Evolutionary conservation across 2,113 vertebrate species (phyloP), one percentile per base, ranked within the genome.

Genomic region (Dunckerocampus dactyliophorus): DNA sequence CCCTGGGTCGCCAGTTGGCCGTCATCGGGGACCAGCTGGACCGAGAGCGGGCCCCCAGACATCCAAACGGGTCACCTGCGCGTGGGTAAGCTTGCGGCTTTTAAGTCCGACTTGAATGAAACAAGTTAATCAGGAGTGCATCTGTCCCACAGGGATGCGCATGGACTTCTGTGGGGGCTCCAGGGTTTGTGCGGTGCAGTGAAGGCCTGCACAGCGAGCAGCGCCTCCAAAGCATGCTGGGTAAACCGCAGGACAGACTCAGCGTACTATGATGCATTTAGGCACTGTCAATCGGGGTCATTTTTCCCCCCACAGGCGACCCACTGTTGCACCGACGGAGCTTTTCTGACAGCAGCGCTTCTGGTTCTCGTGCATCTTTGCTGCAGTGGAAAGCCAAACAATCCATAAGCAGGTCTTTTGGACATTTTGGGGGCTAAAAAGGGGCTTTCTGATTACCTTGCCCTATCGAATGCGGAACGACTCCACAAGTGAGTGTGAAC

Each of bases 11-110:
- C 5, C 93, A 92, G 76, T 86, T 96, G 85, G 94, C 94, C 45
- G 64, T 75, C 16, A 95, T 95, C 0, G 95, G 94, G 13, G 95
- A 98, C 13, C 90, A 94, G 57, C 71, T 93, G 75, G 85, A 93
- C 48, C 59, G 21, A 45, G 81, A 82, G 34, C 76, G 79, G 86
- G 48, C 72, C 8, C 45, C 67, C 24, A 67, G 70, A 56, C 67
- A 47, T n/a, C 71, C 39, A 0, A 57, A 76, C 66, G 34, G 66
- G 62, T 72, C 63, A 28, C 80, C 69, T 45, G 59, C 81, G 14
- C 67, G 84, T 64, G 62, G 79, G 69, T 76, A 75, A 17, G 77
- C 71, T 47, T 81, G 76, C 34, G 53, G n/a, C 67, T 8, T 68
- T 85, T 63, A 85, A 79, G 51, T 65, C 81, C 53, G 82, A 55